Evolutionary conservation across 2,113 vertebrate genomes (phyloP).

Genomic region (Ginglymostoma cirratum): DNA sequence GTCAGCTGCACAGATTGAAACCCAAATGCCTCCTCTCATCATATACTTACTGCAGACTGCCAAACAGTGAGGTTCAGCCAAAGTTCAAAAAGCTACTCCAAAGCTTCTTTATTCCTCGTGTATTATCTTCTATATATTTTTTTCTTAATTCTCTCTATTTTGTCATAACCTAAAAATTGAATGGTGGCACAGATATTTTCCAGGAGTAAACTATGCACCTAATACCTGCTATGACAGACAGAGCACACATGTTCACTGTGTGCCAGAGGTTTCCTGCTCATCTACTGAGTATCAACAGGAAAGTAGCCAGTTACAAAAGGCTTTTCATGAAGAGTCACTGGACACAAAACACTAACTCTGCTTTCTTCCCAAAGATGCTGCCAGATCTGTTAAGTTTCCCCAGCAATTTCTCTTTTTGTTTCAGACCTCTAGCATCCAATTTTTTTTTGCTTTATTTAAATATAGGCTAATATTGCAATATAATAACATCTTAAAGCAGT

Average conservation of each 20-base stretch:
- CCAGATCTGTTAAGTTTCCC: too few relatives aligned
- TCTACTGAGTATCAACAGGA: not conserved
- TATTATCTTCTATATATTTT: slow-evolving; percentile 34
- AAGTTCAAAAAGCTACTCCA: slow-evolving; percentile 82
- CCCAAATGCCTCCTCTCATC: slow-evolving; percentile 77
- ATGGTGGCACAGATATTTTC: not conserved
- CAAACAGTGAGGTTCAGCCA: slow-evolving; percentile 81
- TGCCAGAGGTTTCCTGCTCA: not conserved
- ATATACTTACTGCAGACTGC: slow-evolving; percentile 72
- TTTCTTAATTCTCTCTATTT: not conserved
- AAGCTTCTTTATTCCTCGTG: slow-evolving; percentile 49
- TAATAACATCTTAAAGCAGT: not conserved
- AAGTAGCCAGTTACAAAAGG: not conserved
- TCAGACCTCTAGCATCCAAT: too few relatives aligned
- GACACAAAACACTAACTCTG: too few relatives aligned
- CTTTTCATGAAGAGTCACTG: too few relatives aligned
- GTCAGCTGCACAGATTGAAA: slow-evolving; percentile 84
- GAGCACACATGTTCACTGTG: not conserved
- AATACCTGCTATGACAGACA: not conserved
- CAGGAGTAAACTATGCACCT: too few relatives aligned
- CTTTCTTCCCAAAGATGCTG: too few relatives aligned
- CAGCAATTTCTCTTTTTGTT: too few relatives aligned
- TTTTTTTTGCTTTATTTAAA: too few relatives aligned
- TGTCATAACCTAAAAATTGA: not conserved
- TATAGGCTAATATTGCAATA: too few relatives aligned